Evolutionary conservation across 53 echinoderm and acorn worm genomes (phyloP).

Genomic region (Echinarachnius parma): DNA sequence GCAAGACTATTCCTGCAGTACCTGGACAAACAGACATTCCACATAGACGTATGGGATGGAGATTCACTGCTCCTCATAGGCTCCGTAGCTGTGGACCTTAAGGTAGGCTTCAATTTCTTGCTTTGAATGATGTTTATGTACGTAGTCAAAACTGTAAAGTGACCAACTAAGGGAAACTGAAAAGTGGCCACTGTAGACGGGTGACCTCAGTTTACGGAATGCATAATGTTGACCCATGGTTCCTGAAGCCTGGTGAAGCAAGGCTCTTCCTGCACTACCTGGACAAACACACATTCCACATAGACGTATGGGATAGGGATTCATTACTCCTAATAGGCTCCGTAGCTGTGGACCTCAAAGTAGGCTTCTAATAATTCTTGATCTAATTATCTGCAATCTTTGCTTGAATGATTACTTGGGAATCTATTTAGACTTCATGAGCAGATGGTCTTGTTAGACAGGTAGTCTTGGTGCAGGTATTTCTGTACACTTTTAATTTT

Average conservation of each 20-base stretch:
- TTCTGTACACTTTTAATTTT: no score
- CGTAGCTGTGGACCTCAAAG: conserved; percentile 16
- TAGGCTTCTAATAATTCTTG: no score
- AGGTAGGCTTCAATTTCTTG: conserved; percentile 54
- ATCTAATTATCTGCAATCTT: no score
- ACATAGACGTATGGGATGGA: conserved; percentile 93
- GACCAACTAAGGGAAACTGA: no score
- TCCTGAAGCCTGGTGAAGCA: conserved; percentile 82
- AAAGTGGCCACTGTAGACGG: no score
- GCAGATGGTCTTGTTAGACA: no score
- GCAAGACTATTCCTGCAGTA: conserved; percentile 73
- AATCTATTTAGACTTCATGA: no score
- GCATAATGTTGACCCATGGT: conserved; percentile 79
- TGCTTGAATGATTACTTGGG: no score
- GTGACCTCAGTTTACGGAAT: no score
- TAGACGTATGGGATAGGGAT: conserved; percentile 74
- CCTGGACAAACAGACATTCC: conserved; percentile 84
- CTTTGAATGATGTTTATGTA: no score
- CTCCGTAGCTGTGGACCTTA: conserved; percentile 78
- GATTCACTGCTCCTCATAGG: conserved; percentile 85
- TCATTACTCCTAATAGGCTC: conserved; percentile 61
- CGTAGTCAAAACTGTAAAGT: no score
- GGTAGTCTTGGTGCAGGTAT: no score
- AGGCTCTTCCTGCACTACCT: conserved; percentile 53
- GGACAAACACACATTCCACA: conserved; percentile 64